Percentiles rank a stretch among this genome's conserved stretches.
Conservation (phyloP, 2,797 vertebrate species). For the Sebastes umbrosus region DNA sequence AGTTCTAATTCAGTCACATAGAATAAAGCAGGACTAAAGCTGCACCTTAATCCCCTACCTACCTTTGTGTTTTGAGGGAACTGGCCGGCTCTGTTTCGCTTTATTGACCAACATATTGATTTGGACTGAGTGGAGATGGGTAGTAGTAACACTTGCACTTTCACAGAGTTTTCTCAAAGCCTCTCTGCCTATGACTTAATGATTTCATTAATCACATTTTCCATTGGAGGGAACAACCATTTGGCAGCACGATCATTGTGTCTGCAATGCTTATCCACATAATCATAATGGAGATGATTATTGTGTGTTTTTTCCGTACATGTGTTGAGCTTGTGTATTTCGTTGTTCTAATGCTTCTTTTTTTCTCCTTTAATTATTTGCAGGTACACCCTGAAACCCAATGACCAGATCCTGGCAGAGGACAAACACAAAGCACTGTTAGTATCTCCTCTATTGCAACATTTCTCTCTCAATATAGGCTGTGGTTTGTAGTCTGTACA, state of each 20-base stretch:
- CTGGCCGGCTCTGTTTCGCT: not conserved
- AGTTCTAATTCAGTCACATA: constrained; percentile 34
- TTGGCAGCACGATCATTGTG: not conserved
- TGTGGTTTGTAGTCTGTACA: constrained; percentile 1
- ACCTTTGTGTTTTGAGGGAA: constrained; percentile 24
- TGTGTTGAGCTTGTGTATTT: too few species aligned
- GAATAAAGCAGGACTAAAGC: constrained; percentile 36
- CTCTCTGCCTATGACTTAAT: not conserved
- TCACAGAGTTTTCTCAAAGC: not conserved
- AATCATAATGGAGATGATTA: rapidly evolving
- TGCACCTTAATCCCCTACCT: constrained; percentile 23
- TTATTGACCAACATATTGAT: not conserved
- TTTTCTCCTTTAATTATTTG: constrained; percentile 4
- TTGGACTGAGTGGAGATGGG: not conserved
- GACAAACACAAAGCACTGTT: constrained; percentile 97
- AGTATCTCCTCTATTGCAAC: constrained; percentile 62
- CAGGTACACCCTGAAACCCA: constrained; percentile 92
- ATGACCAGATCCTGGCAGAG: constrained; percentile 97
- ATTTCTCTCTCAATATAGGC: not conserved
- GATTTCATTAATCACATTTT: not conserved
- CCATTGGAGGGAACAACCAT: not conserved
- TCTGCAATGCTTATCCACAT: not conserved
- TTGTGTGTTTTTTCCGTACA: too few species aligned
- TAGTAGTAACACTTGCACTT: not conserved
- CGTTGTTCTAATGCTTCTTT: not conserved